phyloP scores from a whole-genome alignment of 2,888 invertebrate genomes.

The Pammene aurita region DNA sequence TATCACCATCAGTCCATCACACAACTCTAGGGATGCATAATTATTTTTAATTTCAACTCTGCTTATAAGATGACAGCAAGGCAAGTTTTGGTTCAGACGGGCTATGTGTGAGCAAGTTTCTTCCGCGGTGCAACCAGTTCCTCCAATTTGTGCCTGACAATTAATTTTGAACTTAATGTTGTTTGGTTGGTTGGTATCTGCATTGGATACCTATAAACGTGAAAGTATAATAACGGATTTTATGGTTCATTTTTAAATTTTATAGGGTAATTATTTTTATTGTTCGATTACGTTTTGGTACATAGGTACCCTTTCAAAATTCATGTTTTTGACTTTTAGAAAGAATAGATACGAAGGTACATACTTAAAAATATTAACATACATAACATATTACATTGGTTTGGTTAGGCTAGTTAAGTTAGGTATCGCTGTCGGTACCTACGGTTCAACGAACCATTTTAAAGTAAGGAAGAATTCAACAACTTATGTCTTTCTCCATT shows the following conservation, averaged over 20 bases:
- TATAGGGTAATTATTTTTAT: conserved; percentile 20
- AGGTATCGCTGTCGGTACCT: too few species aligned
- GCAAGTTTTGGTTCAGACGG: conserved; percentile 12
- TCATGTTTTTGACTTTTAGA: neutral
- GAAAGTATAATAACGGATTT: conserved; percentile 24
- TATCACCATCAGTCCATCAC: too few species aligned
- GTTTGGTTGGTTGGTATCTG: conserved; percentile 29
- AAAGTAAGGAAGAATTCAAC: too few species aligned
- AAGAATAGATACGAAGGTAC: too few species aligned
- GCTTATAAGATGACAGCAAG: neutral
- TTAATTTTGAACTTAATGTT: conserved; percentile 29
- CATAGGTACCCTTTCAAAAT: conserved; percentile 16
- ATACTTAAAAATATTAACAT: too few species aligned
- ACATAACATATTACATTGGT: too few species aligned
- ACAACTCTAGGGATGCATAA: too few species aligned
- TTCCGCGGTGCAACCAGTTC: conserved; percentile 26
- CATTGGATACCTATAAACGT: conserved; percentile 17
- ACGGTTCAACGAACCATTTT: too few species aligned
- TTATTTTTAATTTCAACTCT: too few species aligned
- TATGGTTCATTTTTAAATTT: conserved; percentile 13
- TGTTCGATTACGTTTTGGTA: neutral
- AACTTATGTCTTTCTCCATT: neutral
- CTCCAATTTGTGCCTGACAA: conserved; percentile 30
- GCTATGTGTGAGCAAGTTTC: neutral
- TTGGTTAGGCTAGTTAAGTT: too few species aligned